phyloP scores from a whole-genome alignment of 2,797 vertebrate species.

The Mareca strepera region DNA sequence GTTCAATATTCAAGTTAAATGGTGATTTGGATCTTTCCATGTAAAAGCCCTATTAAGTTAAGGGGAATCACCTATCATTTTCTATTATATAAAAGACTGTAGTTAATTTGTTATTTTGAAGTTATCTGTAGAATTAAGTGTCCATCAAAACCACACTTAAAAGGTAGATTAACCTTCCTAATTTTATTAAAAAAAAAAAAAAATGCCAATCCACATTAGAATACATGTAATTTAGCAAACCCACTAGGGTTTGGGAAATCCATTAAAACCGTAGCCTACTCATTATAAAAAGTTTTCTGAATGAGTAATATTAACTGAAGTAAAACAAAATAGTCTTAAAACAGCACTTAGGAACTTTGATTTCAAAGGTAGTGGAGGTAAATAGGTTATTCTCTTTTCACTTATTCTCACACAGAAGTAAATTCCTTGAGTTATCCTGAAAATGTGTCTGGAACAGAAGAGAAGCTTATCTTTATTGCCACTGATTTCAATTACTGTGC shows the following conservation, averaged over 20 bases:
- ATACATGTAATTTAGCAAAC: not conserved
- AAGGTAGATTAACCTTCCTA: not conserved
- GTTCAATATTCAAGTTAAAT: not conserved
- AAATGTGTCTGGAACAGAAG: not conserved
- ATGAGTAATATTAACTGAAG: not conserved
- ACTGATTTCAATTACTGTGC: not conserved
- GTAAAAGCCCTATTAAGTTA: not conserved
- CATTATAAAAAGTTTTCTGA: not conserved
- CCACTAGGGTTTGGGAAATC: not conserved
- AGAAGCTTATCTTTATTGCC: not conserved
- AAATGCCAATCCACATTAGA: not conserved
- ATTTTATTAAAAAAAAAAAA: not conserved
- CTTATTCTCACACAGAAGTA: not conserved
- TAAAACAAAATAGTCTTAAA: not conserved
- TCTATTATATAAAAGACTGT: not conserved
- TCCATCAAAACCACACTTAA: not conserved
- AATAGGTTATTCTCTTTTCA: not conserved
- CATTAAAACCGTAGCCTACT: not conserved
- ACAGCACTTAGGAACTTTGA: not conserved
- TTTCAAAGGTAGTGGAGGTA: not conserved
- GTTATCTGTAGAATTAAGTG: not conserved
- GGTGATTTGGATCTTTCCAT: not conserved
- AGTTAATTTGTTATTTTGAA: not conserved
- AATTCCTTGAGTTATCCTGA: not conserved
- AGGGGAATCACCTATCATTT: not conserved